Evolutionary conservation across 2,113 vertebrate species (phyloP), one percentile per base, ranked within the genome.

Genomic region (Pangasianodon hypophthalmus): DNA sequence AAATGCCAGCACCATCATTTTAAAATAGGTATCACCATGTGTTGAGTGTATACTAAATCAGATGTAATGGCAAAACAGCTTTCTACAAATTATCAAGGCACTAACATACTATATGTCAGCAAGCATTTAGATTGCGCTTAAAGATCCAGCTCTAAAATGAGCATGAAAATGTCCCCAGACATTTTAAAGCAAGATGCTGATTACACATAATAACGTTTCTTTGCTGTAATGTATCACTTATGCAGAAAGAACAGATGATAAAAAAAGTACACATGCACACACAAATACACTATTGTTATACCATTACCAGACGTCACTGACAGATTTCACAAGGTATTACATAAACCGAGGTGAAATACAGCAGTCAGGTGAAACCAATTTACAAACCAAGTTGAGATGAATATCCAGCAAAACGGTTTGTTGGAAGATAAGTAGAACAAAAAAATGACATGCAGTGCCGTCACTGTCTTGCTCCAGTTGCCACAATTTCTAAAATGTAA

Each of bases 301-400:
- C 50, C 50, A 54, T 82, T 56, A 54, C 79, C 19, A 82, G 79
- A 16, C 48, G 6, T 82, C 79, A 32, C n/a, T 82, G 79, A 54
- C 50, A 82, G 79, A 32, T 82, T 82, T 54, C 79, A 82, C 50
- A 54, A 19, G 29, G 50, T 54, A 82, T 82, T 82, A 82, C 29
- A 82, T 50, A 82, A 82, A 82, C 7, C 7, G 50, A 9, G 19
- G 56, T 82, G 79, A 82, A 54, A 56, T 82, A 32, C 79, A 82
- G 56, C 79, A 82, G 79, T 82, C 79, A 82, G 37, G 50, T 54
- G 2, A 82, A 82, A 82, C 50, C 79, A 82, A 54, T 82, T 82
- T 56, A 82, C 50, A 54, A 82, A 82, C 14, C 50, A 32, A n/a
- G 79, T 54, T 52, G 79, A 54, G 48, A 81, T 81, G 50, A 9